Evolutionary conservation across 37 sponge, comb jelly and placozoan genomes (phyloP).

Genomic region (Bolinopsis microptera): DNA sequence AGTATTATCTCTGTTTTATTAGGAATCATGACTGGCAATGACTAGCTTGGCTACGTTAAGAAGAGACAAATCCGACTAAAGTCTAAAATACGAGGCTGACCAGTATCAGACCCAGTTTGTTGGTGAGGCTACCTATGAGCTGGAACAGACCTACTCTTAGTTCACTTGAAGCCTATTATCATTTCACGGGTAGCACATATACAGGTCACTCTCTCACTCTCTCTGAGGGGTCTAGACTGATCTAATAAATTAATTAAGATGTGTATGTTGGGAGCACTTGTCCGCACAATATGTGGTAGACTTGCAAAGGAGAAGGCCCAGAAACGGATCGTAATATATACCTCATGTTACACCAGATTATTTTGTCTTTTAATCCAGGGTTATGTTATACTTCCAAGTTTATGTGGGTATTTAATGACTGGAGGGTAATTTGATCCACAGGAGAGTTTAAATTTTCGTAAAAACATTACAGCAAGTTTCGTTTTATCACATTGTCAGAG

Average conservation of each 20-base stretch:
- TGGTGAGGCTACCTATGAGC: neutral
- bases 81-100: too few relatives aligned
- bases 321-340: neutral
- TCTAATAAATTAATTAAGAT: neutral
- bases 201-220: neutral
- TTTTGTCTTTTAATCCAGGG: too few relatives aligned
- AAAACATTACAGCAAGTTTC: too few relatives aligned
- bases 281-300: too few relatives aligned
- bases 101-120: too few relatives aligned
- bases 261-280: neutral
- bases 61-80: neutral
- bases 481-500: too few relatives aligned
- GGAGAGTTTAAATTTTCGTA: too few relatives aligned
- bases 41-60: neutral
- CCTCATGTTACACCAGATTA: neutral
- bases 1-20: too few relatives aligned
- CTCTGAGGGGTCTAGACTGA: neutral
- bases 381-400: too few relatives aligned
- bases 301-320: neutral
- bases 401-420: too few relatives aligned
- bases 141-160: neutral
- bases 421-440: too few relatives aligned
- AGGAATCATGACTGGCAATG: neutral
- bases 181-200: neutral
- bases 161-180: neutral